Evolutionary conservation across 2,113 vertebrate genomes (phyloP), one percentile per base, ranked within the genome.

Genomic region (Paratilapia polleni): DNA sequence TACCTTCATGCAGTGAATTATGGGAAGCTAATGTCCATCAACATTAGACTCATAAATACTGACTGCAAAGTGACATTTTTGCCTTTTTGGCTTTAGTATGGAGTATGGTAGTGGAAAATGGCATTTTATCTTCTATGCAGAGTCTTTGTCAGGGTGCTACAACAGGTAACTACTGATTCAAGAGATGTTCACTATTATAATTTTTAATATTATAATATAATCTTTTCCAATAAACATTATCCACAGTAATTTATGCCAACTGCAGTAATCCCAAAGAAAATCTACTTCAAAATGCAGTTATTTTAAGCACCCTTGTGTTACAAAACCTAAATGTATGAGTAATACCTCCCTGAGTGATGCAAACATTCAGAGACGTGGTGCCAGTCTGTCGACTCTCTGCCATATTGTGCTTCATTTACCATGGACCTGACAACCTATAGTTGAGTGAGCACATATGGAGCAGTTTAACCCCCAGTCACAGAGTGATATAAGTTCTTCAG

Each of bases 281-380:
- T 54, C 31, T 22, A 2, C 75, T 79, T 84, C 11, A 68, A 66
- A 76, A 64, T 22, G 66, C 22, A 31, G 87, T 75, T 93, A 91
- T 91, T 93, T 91, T 83, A 8, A 83, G 81, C 70, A 0, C n/a
- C 0, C 52, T n/a, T 12, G 59, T 58, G 90, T 90, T 90, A 88
- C 58, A 85, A 86, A 91, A 90, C 82, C 85, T 81, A 38, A 85
- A 79, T 11, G 81, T 19, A 28, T 89, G 92, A 89, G 87, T 88
- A 89, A 91, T 75, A 41, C 63, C 15, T 81, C 76, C 34, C 56
- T 43, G 70, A 84, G 85, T 86, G 88, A 87, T 63, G 86, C 86
- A 85, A 88, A 84, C 78, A 24, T 36, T 38, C 34, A 22, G 66
- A 83, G 61, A 75, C 4, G 79, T 20, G 62, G 9, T 41, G 78